Evolutionary conservation across 1,140 invertebrate species (phyloP).

Genomic region (Choristoneura fumiferana): DNA sequence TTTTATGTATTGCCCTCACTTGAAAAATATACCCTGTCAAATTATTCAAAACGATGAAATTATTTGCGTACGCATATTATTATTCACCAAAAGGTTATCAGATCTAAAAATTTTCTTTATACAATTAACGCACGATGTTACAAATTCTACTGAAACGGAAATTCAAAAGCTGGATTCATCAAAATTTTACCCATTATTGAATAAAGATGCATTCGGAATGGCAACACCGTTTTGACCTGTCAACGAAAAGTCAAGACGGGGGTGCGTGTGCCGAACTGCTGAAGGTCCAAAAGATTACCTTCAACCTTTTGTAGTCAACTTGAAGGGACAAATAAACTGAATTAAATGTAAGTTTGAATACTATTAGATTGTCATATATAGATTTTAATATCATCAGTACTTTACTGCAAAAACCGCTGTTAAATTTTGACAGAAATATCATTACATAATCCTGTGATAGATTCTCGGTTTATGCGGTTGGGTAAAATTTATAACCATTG

Average conservation of each 20-base stretch:
- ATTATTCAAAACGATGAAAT: too few relatives aligned
- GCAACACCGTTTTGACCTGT: slow-evolving; percentile 4
- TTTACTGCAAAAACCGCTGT: not conserved
- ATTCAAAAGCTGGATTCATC: too few relatives aligned
- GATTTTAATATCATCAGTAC: not conserved
- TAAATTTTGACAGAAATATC: slow-evolving; percentile 24
- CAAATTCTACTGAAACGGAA: too few relatives aligned
- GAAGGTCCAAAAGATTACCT: slow-evolving; percentile 6
- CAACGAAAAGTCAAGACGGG: slow-evolving; percentile 15
- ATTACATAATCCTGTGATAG: slow-evolving; percentile 51
- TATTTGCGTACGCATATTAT: too few relatives aligned
- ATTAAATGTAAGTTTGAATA: not conserved
- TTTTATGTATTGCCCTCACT: too few relatives aligned
- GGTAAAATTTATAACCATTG: slow-evolving; percentile 9
- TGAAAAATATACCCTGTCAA: too few relatives aligned
- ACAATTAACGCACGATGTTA: too few relatives aligned
- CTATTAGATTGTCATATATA: not conserved
- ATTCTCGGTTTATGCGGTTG: not conserved
- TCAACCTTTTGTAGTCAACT: slow-evolving; percentile 3
- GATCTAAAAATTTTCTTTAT: too few relatives aligned
- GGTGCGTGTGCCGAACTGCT: slow-evolving; percentile 5
- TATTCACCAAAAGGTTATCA: too few relatives aligned
- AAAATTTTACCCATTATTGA: too few relatives aligned
- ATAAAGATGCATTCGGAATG: too few relatives aligned
- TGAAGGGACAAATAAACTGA: slow-evolving; percentile 10